A percentile compares a stretch with the other conserved stretches of the same genome.
Evolutionary conservation across 1,140 invertebrate genomes (phyloP).

Genomic region (Dufourea novaeangliae): DNA sequence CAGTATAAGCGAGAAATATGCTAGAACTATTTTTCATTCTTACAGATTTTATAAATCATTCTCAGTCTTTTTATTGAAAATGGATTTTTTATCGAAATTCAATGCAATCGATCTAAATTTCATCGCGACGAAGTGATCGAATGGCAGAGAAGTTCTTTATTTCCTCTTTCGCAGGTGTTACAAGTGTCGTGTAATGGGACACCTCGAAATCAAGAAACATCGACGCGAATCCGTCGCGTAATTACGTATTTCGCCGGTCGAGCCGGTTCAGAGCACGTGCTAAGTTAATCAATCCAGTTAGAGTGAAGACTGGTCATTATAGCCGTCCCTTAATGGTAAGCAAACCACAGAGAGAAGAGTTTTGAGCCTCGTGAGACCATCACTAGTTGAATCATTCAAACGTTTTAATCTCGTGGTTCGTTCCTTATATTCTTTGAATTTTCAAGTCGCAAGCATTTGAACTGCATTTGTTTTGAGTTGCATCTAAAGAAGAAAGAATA

Average conservation of each 20-base stretch:
- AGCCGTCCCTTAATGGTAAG: slow-evolving; percentile 1
- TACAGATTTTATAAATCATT: no score
- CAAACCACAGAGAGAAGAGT: not conserved
- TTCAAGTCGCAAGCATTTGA: no score
- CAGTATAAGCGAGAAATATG: no score
- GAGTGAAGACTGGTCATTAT: slow-evolving; percentile 29
- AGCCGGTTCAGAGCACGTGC: slow-evolving; percentile 37
- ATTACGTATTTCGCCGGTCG: slow-evolving; percentile 19
- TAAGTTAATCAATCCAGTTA: slow-evolving; percentile 53
- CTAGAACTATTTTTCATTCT: no score
- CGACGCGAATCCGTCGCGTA: slow-evolving; percentile 22
- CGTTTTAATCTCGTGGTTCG: no score
- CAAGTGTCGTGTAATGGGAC: slow-evolving; percentile 5
- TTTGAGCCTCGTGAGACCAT: not conserved
- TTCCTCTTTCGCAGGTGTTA: not conserved
- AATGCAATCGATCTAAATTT: not conserved
- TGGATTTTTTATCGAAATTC: not conserved
- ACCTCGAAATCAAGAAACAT: not conserved
- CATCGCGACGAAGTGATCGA: not conserved
- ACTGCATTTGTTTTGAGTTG: no score
- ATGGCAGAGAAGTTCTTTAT: not conserved
- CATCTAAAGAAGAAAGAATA: no score
- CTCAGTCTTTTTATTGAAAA: no score
- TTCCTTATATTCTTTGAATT: no score
- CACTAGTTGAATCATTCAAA: no score